Percentiles rank a stretch among this genome's conserved stretches.
Conservation (phyloP, 2,113 vertebrate genomes). For the Semnornis frantzii region DNA sequence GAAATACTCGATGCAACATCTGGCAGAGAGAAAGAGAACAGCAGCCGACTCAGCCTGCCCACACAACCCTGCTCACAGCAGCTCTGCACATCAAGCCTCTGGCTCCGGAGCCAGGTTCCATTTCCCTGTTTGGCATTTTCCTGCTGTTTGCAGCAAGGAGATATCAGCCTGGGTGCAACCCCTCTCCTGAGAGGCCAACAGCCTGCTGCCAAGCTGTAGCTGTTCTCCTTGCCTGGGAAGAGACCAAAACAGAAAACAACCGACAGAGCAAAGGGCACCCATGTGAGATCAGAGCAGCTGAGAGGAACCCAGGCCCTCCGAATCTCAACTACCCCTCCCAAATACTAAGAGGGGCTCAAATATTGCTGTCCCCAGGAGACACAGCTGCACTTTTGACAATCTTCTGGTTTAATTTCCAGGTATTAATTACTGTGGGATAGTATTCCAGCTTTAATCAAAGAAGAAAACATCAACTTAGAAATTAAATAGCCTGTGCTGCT, state of each 20-base stretch:
- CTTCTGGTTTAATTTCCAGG: neutral
- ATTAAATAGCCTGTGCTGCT: neutral
- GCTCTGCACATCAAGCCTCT: neutral
- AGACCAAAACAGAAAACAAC: neutral
- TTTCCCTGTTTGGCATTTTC: neutral
- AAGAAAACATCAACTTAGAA: neutral
- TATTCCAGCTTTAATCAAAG: neutral
- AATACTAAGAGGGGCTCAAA: rapidly evolving
- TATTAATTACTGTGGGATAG: neutral
- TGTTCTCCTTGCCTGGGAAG: rapidly evolving
- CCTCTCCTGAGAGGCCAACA: neutral
- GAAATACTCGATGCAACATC: neutral
- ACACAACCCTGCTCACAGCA: neutral
- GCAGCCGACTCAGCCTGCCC: neutral
- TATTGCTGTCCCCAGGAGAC: neutral
- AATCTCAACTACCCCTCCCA: neutral
- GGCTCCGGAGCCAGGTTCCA: neutral
- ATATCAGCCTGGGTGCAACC: neutral
- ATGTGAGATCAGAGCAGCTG: neutral
- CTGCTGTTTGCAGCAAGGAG: neutral
- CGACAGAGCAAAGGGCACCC: neutral
- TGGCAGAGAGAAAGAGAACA: neutral
- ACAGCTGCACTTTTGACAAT: neutral
- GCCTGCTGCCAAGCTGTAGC: neutral
- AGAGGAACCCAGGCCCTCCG: neutral